Conservation (phyloP, 2,797 vertebrate species). For the Allobates femoralis region DNA sequence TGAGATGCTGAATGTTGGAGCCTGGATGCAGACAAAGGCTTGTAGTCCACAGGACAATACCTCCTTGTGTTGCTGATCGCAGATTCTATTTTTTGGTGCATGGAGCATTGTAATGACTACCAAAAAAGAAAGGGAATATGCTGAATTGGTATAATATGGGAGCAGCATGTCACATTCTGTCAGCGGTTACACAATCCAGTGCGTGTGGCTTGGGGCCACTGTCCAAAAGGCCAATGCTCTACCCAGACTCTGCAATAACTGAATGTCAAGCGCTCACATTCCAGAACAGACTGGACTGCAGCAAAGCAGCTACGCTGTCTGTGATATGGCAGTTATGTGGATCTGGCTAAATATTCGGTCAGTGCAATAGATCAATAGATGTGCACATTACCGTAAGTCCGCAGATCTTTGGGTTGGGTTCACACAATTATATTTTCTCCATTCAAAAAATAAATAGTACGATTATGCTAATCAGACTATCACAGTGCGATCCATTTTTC, state of each 20-base stretch:
- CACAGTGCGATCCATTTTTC: too few relatives aligned
- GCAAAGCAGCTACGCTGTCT: neutral
- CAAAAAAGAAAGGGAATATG: constrained; percentile 43
- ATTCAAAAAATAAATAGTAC: too few relatives aligned
- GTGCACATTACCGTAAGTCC: too few relatives aligned
- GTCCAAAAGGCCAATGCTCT: constrained; percentile 59
- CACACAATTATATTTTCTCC: too few relatives aligned
- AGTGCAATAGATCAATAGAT: too few relatives aligned
- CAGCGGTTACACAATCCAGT: constrained; percentile 42
- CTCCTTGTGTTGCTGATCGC: constrained; percentile 14
- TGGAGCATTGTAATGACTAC: constrained; percentile 11
- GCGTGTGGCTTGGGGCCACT: constrained; percentile 40
- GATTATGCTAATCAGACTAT: too few relatives aligned
- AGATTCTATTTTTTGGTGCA: constrained; percentile 4
- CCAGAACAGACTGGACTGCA: constrained; percentile 35
- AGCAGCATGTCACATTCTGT: constrained; percentile 10
- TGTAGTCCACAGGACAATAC: constrained; percentile 21
- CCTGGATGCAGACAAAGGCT: neutral
- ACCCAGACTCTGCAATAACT: constrained; percentile 42
- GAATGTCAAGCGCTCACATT: constrained; percentile 54
- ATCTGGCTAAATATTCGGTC: too few relatives aligned
- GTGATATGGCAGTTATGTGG: too few relatives aligned
- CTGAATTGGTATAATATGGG: constrained; percentile 30
- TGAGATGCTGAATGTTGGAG: neutral
- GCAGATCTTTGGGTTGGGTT: too few relatives aligned